Evolutionary conservation across 2,888 invertebrate species (phyloP), one percentile per base, ranked within the genome.

Genomic region (Pseudanteris insignis): DNA sequence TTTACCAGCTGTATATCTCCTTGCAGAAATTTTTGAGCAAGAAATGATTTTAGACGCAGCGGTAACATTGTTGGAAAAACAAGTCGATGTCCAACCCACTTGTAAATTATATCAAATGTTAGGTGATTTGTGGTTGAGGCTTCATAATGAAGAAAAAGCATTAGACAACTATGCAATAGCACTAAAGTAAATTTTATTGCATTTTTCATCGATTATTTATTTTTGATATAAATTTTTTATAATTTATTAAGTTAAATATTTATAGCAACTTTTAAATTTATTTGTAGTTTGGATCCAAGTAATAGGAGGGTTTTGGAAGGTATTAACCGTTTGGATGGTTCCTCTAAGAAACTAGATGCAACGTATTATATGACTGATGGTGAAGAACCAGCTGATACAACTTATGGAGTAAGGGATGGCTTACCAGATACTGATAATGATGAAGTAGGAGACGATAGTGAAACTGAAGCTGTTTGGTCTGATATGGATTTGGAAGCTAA

Each of bases 21-120:
- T 92, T 70, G 88, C 87, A 2, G 88, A 90, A 70, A 85, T 90
- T 55, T 84, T 87, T 34, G 86, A 87, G 67, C 84, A 85, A 67
- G 88, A 88, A 67, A 85, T 86, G 65, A 84, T 86, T 25, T 82
- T 85, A 54, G 86, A 88, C 62, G 85, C 87, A 57, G 91, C 90
- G 0, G 86, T 89, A 14, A 84, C 86, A 28, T 74, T 92, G 70
- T 77, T 92, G 9, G 84, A 86, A 66, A 87, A 86, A 65, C 88
- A 89, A 70, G 84, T 88, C 0, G 83, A 84, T 51, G 78, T 83
- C 8, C 84, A 85, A 67, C 86, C 87, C 8, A 85, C 87, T 0
- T 85, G 86, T 29, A 82, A 84, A 67, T 78, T 89, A 12, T 88
- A 89, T 75, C 86, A 86, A 70, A 83, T 87, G 78, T 74, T 89